Evolutionary conservation across 2,797 vertebrate genomes (phyloP).

Genomic region (Lagocephalus sceleratus): DNA sequence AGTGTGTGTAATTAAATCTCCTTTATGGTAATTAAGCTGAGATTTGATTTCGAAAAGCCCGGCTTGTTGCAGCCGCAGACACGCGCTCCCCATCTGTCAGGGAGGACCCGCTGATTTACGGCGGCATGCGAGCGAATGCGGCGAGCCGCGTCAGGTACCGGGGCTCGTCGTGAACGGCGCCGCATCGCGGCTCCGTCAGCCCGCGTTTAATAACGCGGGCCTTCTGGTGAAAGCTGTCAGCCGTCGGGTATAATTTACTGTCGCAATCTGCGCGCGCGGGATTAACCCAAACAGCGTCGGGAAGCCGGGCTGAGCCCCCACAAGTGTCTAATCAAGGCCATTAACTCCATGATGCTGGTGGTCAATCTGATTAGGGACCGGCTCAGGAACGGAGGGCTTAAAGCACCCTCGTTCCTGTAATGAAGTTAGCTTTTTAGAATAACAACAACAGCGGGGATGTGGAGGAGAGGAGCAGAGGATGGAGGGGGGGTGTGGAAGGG

Average conservation of each 20-base stretch:
- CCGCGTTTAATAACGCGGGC: slow-evolving; percentile 37
- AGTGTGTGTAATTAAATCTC: slow-evolving; percentile 26
- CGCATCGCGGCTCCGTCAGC: slow-evolving; percentile 10
- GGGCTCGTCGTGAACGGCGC: slow-evolving; percentile 9
- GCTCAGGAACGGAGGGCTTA: not conserved
- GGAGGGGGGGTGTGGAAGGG: not conserved
- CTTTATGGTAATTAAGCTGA: slow-evolving; percentile 5
- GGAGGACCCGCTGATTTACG: slow-evolving; percentile 17
- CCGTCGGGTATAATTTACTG: slow-evolving; percentile 25
- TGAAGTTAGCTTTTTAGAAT: too few species aligned
- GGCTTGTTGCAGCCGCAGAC: too few species aligned
- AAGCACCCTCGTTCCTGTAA: too few species aligned
- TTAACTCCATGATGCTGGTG: not conserved
- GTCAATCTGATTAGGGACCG: not conserved
- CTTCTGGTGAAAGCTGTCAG: slow-evolving; percentile 30
- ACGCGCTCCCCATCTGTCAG: slow-evolving; percentile 1
- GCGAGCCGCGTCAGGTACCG: slow-evolving; percentile 12
- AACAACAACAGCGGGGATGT: too few species aligned
- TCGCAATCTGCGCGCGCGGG: slow-evolving; percentile 1
- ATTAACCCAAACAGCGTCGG: not conserved
- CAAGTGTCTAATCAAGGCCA: not conserved
- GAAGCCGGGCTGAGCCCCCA: not conserved
- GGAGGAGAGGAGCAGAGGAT: too few species aligned
- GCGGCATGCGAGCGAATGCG: slow-evolving; percentile 21
- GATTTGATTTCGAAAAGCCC: slow-evolving; percentile 4